Percentiles rank a stretch among this genome's conserved stretches.
phyloP scores from a whole-genome alignment of 2,888 invertebrate species.

The Mimas tiliae region DNA sequence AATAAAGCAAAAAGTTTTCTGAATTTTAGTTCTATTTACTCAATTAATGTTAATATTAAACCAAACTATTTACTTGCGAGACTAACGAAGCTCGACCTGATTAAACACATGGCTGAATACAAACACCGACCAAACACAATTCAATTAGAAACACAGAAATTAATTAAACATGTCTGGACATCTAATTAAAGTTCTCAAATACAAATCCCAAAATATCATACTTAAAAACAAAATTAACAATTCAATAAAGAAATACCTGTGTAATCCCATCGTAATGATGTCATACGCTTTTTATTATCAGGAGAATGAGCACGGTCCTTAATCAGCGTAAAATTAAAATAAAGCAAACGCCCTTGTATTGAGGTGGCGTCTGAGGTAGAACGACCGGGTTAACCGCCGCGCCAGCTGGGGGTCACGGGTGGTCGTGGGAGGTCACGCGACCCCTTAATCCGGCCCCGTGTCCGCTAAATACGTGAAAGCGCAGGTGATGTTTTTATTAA shows the following conservation, averaged over 20 bases:
- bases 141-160: background rate
- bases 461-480: constrained; percentile 45
- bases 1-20: too few relatives aligned
- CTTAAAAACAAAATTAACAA: background rate
- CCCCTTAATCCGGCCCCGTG: constrained; percentile 41
- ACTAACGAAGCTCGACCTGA: background rate
- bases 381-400: constrained; percentile 18
- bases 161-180: background rate
- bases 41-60: background rate
- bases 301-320: constrained; percentile 10
- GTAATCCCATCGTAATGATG: constrained; percentile 8
- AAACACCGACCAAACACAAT: constrained; percentile 1
- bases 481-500: constrained; percentile 77
- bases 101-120: background rate
- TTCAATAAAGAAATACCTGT: constrained; percentile 4
- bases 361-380: constrained; percentile 12
- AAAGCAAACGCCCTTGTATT: constrained; percentile 7
- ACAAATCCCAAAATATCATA: background rate
- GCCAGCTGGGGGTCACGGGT: constrained; percentile 8
- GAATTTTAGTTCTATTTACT: background rate
- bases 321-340: constrained; percentile 23
- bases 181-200: background rate
- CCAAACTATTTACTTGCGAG: background rate
- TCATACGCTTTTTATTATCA: constrained; percentile 12
- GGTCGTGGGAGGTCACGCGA: constrained; percentile 1